These are phyloP conservation scores for Oryzias melastigma DNA, from an alignment of 2,113 vertebrate species.

Conservation along the genomic window DNA sequence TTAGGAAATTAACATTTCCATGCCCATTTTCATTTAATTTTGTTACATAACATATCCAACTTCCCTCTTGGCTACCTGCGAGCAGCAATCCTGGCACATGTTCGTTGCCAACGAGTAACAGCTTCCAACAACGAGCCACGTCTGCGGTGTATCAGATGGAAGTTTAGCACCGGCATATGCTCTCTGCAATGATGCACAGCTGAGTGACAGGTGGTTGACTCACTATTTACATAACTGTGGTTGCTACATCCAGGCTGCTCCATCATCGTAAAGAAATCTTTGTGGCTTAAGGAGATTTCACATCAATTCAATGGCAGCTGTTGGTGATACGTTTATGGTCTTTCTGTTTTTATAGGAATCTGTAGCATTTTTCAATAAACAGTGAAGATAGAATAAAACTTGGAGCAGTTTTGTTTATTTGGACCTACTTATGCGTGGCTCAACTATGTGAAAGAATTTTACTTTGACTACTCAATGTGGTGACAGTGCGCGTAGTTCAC, in stretches of 20 bases:
- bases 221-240: conserved; percentile 70
- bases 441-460: too few species aligned
- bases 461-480: too few species aligned
- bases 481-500: too few species aligned
- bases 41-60: neutral
- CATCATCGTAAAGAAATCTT: conserved; percentile 61
- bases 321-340: conserved; percentile 26
- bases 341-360: conserved; percentile 23
- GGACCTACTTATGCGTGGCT: conserved; percentile 1
- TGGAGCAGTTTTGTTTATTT: conserved; percentile 17
- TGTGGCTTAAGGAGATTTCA: conserved; percentile 55
- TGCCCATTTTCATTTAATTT: too few species aligned
- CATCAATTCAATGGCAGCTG: conserved; percentile 37
- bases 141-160: conserved; percentile 60
- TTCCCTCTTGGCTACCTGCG: neutral
- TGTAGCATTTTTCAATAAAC: conserved; percentile 27
- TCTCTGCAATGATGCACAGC: conserved; percentile 45
- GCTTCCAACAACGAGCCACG: conserved; percentile 45
- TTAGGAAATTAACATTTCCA: too few species aligned
- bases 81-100: conserved; percentile 34
- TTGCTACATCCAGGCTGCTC: conserved; percentile 40
- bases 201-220: conserved; percentile 70
- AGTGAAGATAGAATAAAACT: conserved; percentile 30
- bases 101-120: conserved; percentile 33
- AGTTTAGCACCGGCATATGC: conserved; percentile 62